A percentile compares a stretch with the other conserved stretches of the same genome.
Conservation (phyloP, 2,113 vertebrate genomes). For the Syrmaticus mikado region DNA sequence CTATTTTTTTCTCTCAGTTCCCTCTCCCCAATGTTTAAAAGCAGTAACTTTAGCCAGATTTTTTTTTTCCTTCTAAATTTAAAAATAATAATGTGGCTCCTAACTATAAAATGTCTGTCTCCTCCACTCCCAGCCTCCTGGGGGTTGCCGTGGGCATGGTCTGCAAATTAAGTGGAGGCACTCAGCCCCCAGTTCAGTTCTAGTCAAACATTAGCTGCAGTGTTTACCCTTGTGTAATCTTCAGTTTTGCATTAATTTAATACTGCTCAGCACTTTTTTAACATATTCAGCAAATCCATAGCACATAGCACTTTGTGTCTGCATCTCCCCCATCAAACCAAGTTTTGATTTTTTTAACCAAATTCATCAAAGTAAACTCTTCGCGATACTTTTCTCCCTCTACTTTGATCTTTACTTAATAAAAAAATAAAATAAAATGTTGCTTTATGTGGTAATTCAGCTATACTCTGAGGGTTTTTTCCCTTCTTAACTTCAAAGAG, state of each 20-base stretch:
- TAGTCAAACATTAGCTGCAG: constrained; percentile 77
- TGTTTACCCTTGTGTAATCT: constrained; percentile 81
- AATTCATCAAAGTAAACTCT: constrained; percentile 64
- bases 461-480: constrained; percentile 19
- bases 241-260: constrained; percentile 77
- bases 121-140: constrained; percentile 61
- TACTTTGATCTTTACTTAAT: constrained; percentile 60
- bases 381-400: constrained; percentile 21
- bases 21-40: constrained; percentile 22
- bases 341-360: constrained; percentile 62
- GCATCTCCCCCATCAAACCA: constrained; percentile 56
- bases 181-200: constrained; percentile 67
- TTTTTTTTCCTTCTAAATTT: constrained; percentile 42
- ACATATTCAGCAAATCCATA: constrained; percentile 70
- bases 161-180: constrained; percentile 73
- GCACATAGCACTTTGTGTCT: constrained; percentile 41
- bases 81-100: constrained; percentile 72
- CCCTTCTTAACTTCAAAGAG: constrained; percentile 64
- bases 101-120: constrained; percentile 69
- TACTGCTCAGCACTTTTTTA: constrained; percentile 71
- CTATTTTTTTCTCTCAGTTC: not conserved
- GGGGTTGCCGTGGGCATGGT: constrained; percentile 67
- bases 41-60: constrained; percentile 17
- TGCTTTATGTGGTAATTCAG: constrained; percentile 53
- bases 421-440: not conserved